A percentile compares a stretch with the other conserved stretches of the same genome.
Conservation (phyloP, 1,140 invertebrate genomes). For the Psilanteris sp. region DNA sequence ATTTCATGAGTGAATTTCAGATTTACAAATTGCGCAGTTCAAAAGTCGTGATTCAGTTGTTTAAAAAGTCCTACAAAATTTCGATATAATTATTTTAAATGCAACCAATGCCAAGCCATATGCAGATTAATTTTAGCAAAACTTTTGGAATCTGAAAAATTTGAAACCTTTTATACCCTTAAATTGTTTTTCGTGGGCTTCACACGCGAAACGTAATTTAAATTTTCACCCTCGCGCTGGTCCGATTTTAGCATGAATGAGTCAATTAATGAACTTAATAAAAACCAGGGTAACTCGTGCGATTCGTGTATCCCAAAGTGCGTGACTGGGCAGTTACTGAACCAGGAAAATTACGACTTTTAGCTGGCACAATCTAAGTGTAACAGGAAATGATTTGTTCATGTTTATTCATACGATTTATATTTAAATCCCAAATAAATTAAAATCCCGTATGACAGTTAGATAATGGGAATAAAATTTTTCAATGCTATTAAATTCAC, state of each 20-base stretch:
- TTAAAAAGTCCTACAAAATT: too few relatives aligned
- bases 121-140: too few relatives aligned
- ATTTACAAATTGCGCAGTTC: too few relatives aligned
- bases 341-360: conserved; percentile 24
- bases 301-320: conserved; percentile 29
- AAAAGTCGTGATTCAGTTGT: too few relatives aligned
- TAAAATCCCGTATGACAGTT: conserved; percentile 2
- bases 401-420: conserved; percentile 35
- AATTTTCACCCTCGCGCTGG: background rate
- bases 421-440: conserved; percentile 30
- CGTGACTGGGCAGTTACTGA: conserved; percentile 36
- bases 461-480: conserved; percentile 3
- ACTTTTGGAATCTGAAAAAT: too few relatives aligned
- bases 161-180: too few relatives aligned
- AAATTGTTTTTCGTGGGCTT: too few relatives aligned
- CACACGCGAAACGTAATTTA: background rate
- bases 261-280: conserved; percentile 23
- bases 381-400: conserved; percentile 47
- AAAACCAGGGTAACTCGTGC: conserved; percentile 23
- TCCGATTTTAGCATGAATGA: conserved; percentile 9
- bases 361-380: conserved; percentile 23
- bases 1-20: too few relatives aligned
- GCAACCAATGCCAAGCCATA: too few relatives aligned
- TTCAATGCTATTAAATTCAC: too few relatives aligned
- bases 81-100: too few relatives aligned